Conservation (phyloP, 2,888 invertebrate species). For the Allacma fusca region DNA sequence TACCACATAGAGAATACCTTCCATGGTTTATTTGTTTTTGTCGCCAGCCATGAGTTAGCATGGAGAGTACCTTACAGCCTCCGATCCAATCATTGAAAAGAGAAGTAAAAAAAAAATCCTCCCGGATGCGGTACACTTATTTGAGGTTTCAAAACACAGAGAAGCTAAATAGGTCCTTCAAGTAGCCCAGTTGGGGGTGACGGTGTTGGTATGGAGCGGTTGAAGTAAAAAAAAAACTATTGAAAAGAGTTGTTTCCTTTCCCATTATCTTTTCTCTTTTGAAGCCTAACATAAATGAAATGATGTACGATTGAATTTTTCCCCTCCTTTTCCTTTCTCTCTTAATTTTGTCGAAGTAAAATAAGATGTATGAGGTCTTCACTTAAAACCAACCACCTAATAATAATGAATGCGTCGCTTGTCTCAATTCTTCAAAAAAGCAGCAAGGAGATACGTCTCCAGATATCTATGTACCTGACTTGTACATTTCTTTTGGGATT, state of each 20-base stretch:
- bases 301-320: neutral
- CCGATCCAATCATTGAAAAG: no score
- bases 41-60: no score
- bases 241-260: slow-evolving; percentile 7
- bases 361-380: slow-evolving; percentile 29
- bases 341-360: slow-evolving; percentile 29
- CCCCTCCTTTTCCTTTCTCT: slow-evolving; percentile 19
- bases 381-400: slow-evolving; percentile 23
- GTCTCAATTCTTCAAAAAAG: neutral
- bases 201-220: slow-evolving; percentile 38
- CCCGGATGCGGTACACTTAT: slow-evolving; percentile 47
- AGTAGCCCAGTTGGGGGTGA: slow-evolving; percentile 41
- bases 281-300: neutral
- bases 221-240: no score
- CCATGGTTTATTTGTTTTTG: no score
- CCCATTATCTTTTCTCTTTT: neutral
- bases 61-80: no score
- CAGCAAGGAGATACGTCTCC: no score
- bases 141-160: slow-evolving; percentile 29
- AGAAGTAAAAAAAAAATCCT: slow-evolving; percentile 11
- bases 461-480: no score
- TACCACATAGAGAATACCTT: no score
- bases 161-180: slow-evolving; percentile 2
- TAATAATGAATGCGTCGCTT: neutral
- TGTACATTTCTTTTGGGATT: no score